Evolutionary conservation across 2,113 vertebrate genomes (phyloP).

Genomic region (Burhinus bistriatus): DNA sequence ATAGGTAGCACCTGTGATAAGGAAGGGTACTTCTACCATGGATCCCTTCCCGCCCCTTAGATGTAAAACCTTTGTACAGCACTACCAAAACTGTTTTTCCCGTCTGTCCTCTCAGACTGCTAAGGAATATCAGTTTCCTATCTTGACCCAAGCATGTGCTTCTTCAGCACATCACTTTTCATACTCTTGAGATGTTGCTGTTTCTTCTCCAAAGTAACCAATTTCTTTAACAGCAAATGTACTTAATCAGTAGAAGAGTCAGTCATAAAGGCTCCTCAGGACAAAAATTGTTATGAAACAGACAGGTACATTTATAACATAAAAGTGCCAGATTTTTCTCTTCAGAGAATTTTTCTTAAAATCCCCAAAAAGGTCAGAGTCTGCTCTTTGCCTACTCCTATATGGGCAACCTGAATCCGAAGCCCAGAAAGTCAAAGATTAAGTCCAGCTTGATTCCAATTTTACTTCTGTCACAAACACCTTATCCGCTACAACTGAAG

Average conservation of each 20-base stretch:
- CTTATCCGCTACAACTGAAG: background rate
- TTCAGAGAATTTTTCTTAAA: background rate
- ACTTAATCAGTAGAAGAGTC: background rate
- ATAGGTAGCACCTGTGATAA: background rate
- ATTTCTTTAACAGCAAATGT: background rate
- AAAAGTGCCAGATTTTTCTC: background rate
- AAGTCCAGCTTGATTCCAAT: background rate
- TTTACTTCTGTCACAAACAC: background rate
- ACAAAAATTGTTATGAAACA: background rate
- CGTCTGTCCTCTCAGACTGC: background rate
- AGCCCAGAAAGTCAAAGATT: background rate
- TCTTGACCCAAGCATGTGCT: background rate
- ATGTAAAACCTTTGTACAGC: background rate
- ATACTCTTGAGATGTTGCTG: background rate
- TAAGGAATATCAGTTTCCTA: background rate
- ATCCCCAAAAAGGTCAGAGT: background rate
- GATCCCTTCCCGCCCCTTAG: background rate
- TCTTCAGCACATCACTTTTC: background rate
- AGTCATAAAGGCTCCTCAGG: background rate
- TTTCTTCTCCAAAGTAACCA: background rate
- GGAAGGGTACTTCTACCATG: background rate
- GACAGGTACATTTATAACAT: background rate
- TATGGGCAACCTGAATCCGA: background rate
- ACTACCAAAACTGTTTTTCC: background rate
- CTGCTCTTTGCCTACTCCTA: background rate